phyloP scores from a whole-genome alignment of 2,797 vertebrate genomes.

The Chiroxiphia lanceolata region DNA sequence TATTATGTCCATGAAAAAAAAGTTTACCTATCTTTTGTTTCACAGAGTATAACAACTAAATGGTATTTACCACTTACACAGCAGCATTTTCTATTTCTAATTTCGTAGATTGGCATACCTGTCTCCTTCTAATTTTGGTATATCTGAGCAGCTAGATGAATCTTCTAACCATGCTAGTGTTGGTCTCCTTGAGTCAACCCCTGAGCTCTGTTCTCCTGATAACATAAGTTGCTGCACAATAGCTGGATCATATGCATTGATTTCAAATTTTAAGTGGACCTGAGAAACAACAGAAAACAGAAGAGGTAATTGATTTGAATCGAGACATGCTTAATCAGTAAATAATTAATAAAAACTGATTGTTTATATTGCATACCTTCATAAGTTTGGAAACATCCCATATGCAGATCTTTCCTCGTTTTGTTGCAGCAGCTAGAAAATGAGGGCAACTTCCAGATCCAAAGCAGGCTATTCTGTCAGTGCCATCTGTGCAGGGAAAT shows the following conservation, averaged over 20 bases:
- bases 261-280: slow-evolving; percentile 98
- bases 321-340: neutral
- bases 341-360: neutral
- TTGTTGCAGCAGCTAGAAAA: slow-evolving; percentile 95
- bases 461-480: slow-evolving; percentile 94
- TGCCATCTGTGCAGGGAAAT: slow-evolving; percentile 90
- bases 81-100: neutral
- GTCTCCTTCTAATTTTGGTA: slow-evolving; percentile 98
- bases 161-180: slow-evolving; percentile 96
- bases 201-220: slow-evolving; percentile 85
- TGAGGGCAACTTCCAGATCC: slow-evolving; percentile 97
- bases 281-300: slow-evolving; percentile 68
- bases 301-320: neutral
- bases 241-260: slow-evolving; percentile 95
- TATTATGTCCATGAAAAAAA: neutral
- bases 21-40: neutral
- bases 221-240: slow-evolving; percentile 93
- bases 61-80: neutral
- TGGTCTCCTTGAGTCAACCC: slow-evolving; percentile 90
- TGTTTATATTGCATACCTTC: slow-evolving; percentile 83
- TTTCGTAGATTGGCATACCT: slow-evolving; percentile 78
- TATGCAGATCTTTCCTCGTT: slow-evolving; percentile 96
- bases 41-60: neutral
- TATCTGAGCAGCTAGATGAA: slow-evolving; percentile 94
- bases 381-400: slow-evolving; percentile 99